These are phyloP conservation scores for Euplagia quadripunctaria DNA, from an alignment of 2,888 invertebrate genomes.

Conservation along the genomic window DNA sequence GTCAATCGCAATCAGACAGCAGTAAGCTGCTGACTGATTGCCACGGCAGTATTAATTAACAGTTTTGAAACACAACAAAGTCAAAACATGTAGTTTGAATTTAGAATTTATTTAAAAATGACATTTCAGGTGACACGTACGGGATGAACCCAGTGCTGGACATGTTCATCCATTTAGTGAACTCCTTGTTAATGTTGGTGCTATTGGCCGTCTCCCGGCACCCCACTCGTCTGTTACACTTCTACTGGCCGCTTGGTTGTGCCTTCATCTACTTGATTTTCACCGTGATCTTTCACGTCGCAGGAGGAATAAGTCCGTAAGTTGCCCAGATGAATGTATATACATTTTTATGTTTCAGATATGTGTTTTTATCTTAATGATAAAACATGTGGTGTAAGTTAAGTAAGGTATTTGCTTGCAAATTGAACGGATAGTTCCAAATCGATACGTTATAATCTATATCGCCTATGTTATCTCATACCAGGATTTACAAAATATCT, in stretches of 20 bases:
- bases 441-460: not conserved
- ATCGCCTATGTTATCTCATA: no score
- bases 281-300: constrained; percentile 90
- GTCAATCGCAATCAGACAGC: no score
- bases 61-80: no score
- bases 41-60: no score
- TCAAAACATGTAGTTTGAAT: no score
- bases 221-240: constrained; percentile 88
- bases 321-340: constrained; percentile 48
- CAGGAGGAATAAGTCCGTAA: constrained; percentile 91
- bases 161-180: constrained; percentile 86
- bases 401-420: not conserved
- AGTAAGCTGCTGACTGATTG: no score
- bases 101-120: not conserved
- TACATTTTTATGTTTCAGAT: not conserved
- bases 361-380: not conserved
- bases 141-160: constrained; percentile 67
- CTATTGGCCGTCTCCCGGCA: constrained; percentile 90
- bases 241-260: constrained; percentile 88
- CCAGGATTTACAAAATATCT: not conserved
- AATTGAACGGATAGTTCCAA: not conserved
- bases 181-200: constrained; percentile 91
- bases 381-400: not conserved
- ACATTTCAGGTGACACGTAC: constrained; percentile 59
- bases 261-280: constrained; percentile 90